A percentile compares a stretch with the other conserved stretches of the same genome.
Conservation (phyloP, 2,888 invertebrate species). For the Danaus chrysippus region DNA sequence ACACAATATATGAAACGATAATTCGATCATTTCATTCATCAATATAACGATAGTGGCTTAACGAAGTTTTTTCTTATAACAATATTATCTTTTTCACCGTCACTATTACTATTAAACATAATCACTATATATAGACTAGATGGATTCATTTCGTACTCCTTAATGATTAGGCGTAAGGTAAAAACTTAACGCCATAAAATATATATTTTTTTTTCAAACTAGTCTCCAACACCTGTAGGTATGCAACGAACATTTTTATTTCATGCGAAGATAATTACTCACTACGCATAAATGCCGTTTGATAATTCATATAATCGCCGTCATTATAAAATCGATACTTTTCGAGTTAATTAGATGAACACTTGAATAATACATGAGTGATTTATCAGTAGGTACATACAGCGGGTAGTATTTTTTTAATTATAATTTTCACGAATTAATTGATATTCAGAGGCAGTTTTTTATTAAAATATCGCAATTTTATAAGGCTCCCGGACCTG, state of each 20-base stretch:
- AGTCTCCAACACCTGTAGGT: conserved; percentile 33
- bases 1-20: conserved; percentile 49
- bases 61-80: conserved; percentile 43
- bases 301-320: conserved; percentile 41
- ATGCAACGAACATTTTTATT: conserved; percentile 27
- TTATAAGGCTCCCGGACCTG: conserved; percentile 61
- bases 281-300: conserved; percentile 17
- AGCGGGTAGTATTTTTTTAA: conserved; percentile 41
- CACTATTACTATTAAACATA: conserved; percentile 42
- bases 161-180: conserved; percentile 30
- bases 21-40: conserved; percentile 47
- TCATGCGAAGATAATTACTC: conserved; percentile 20
- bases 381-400: conserved; percentile 50
- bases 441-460: conserved; percentile 59
- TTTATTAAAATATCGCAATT: conserved; percentile 70
- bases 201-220: conserved; percentile 30
- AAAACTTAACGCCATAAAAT: conserved; percentile 30
- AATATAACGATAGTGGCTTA: conserved; percentile 38
- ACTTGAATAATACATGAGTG: conserved; percentile 56
- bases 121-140: conserved; percentile 42
- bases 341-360: conserved; percentile 47
- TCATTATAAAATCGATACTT: conserved; percentile 35
- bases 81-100: conserved; percentile 40
- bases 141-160: conserved; percentile 37
- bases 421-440: conserved; percentile 49